A percentile compares a stretch with the other conserved stretches of the same genome.
Conservation (phyloP, 2,797 vertebrate species). For the Danio albolineatus region DNA sequence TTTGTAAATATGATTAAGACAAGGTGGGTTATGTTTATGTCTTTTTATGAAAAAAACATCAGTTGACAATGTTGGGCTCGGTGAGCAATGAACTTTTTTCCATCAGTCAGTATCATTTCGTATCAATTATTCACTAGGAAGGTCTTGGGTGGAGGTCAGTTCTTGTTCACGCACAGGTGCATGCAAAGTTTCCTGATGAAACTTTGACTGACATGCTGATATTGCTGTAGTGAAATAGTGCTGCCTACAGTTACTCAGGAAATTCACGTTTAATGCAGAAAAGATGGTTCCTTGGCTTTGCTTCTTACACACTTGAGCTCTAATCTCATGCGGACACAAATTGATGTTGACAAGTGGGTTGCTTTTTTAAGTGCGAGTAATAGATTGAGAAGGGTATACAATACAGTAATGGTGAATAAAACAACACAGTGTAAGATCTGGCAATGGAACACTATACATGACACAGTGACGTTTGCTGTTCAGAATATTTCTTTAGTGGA, state of each 20-base stretch:
- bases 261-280: conserved; percentile 56
- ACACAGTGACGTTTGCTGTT: too few relatives aligned
- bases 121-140: neutral
- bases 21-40: too few relatives aligned
- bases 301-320: conserved; percentile 27
- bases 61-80: neutral
- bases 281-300: conserved; percentile 20
- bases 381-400: neutral
- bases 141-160: conserved; percentile 2
- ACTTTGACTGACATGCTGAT: conserved; percentile 41
- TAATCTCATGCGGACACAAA: neutral
- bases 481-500: too few relatives aligned
- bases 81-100: neutral
- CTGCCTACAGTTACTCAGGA: conserved; percentile 52
- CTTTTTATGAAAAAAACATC: neutral
- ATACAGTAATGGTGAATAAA: neutral
- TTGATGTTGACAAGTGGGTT: neutral
- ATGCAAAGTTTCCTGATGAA: neutral
- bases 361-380: neutral
- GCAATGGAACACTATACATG: too few relatives aligned
- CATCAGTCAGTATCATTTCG: neutral
- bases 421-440: neutral
- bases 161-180: neutral
- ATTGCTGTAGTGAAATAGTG: conserved; percentile 45
- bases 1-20: too few relatives aligned